Evolutionary conservation across 2,797 vertebrate species (phyloP), one percentile per base, ranked within the genome.

Genomic region (Phoebastria nigripes): DNA sequence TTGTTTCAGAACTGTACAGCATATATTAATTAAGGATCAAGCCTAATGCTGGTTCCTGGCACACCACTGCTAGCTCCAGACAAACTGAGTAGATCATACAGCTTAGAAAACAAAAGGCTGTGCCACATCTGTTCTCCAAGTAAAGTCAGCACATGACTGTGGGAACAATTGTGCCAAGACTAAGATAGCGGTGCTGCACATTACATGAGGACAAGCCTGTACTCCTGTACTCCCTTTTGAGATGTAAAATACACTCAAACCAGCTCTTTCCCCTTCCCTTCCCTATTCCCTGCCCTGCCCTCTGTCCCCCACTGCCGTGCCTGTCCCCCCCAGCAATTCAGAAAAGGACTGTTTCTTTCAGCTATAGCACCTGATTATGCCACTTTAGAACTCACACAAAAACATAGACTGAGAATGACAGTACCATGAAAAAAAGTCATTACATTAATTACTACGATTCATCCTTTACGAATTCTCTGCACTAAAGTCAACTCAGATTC

Each of bases 281-380:
- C 39, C 15, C 13, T 66, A 5, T 51, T 69, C 20, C 5, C 11
- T 2, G 2, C 18, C 12, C 37, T 47, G 41, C 13, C 25, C 51
- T 22, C 15, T 15, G 18, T 29, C 5, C 14, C 18, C 20, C 15
- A 15, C 3, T 0, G 8, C 4, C 6, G 19, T n/a, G 37, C n/a
- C 29, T 33, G 21, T 8, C 25, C 3, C 4, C 35, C 15, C 15
- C 35, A 55, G 25, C 12, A 69, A 46, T 15, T 92, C 63, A 37
- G 44, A 71, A 72, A 65, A 76, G 12, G 33, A 35, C 13, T 18
- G 1, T 44, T 82, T 79, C 15, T 82, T 87, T 58, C 2, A 0
- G 12, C 15, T 65, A 1, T 19, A 58, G 12, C 12, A 77, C 33
- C 25, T 24, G 25, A 44, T 49, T 49, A 37, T 49, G 9, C 4